Conservation (phyloP, 2,797 vertebrate species). For the Tachyglossus aculeatus region DNA sequence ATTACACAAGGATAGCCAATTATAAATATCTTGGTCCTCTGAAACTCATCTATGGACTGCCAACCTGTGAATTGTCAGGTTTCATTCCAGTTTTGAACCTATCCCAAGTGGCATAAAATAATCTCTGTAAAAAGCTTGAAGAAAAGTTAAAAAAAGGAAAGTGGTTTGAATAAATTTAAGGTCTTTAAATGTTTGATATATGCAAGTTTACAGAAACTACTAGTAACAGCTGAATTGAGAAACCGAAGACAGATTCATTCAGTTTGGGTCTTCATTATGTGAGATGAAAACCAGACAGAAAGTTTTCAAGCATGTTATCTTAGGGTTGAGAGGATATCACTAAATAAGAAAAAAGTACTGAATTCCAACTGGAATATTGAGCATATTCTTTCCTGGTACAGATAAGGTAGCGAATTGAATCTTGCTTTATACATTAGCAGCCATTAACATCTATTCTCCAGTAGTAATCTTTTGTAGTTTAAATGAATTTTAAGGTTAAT, state of each 20-base stretch:
- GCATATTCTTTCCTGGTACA: background rate
- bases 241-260: slow-evolving; percentile 7
- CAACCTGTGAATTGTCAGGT: slow-evolving; percentile 30
- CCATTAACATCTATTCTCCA: background rate
- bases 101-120: slow-evolving; percentile 21
- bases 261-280: slow-evolving; percentile 1
- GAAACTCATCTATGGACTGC: slow-evolving; percentile 1
- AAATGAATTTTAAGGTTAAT: background rate
- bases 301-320: slow-evolving; percentile 8
- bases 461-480: background rate
- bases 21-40: slow-evolving; percentile 3
- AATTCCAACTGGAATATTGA: background rate
- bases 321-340: background rate
- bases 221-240: no score
- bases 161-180: no score
- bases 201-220: no score
- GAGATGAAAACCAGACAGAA: background rate
- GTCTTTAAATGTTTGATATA: no score
- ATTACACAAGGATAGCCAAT: background rate
- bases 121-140: slow-evolving; percentile 33
- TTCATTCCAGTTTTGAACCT: slow-evolving; percentile 24
- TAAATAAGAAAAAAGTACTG: slow-evolving; percentile 2
- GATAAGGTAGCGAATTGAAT: background rate
- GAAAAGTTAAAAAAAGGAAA: no score
- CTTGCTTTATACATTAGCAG: slow-evolving; percentile 15